A percentile compares a stretch with the other conserved stretches of the same genome.
Conservation (phyloP, 2,113 vertebrate genomes). For the Dasyurus viverrinus region DNA sequence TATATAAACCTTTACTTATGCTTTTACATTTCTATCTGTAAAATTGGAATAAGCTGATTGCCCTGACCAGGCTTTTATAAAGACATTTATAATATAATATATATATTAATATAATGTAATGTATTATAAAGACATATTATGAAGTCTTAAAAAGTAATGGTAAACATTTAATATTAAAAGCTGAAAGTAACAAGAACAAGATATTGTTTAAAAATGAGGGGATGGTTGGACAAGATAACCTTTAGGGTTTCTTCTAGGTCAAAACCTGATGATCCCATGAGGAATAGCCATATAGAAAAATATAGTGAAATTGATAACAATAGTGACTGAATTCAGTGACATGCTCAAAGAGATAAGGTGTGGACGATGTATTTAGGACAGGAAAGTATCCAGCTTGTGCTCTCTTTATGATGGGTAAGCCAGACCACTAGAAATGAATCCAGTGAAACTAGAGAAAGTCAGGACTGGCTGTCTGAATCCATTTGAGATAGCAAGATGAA, state of each 20-base stretch:
- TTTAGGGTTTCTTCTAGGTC: neutral
- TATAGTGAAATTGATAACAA: neutral
- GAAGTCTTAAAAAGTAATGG: constrained; percentile 3
- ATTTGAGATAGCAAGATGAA: neutral
- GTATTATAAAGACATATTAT: too few relatives aligned
- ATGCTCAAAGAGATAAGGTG: neutral
- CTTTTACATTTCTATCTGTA: neutral
- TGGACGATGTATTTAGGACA: neutral
- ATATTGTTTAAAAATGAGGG: neutral
- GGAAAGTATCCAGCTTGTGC: neutral
- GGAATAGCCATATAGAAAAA: neutral
- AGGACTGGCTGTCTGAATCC: neutral
- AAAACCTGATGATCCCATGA: neutral
- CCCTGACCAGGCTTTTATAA: neutral
- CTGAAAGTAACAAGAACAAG: constrained; percentile 6
- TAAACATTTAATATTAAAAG: constrained; percentile 20
- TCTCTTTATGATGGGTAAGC: neutral
- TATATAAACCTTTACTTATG: neutral
- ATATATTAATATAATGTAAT: too few relatives aligned
- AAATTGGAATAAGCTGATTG: neutral
- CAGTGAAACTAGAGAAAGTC: neutral
- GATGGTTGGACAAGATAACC: neutral
- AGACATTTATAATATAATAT: neutral
- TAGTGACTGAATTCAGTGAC: neutral
- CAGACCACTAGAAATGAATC: neutral